Percentiles rank a stretch among this genome's conserved stretches.
Evolutionary conservation across 2,113 vertebrate genomes (phyloP).

Genomic region (Ranitomeya variabilis): DNA sequence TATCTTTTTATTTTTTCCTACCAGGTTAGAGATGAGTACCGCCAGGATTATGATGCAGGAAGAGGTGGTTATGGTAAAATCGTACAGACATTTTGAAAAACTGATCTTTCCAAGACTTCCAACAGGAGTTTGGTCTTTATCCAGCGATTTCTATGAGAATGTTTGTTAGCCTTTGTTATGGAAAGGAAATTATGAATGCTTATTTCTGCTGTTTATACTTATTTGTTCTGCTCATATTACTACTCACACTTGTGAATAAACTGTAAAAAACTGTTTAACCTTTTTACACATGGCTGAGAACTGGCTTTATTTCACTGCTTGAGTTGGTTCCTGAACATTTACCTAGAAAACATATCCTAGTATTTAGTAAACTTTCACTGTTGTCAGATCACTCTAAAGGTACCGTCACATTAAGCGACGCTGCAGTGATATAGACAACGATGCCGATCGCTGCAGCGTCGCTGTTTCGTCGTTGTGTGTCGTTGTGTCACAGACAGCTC

Average conservation of each 20-base stretch:
- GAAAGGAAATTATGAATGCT: neutral
- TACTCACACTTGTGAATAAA: constrained; percentile 9
- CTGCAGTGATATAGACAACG: no score
- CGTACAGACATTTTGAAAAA: constrained; percentile 55
- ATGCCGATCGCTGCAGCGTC: no score
- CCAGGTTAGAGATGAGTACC: constrained; percentile 84
- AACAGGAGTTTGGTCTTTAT: neutral
- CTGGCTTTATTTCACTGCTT: neutral
- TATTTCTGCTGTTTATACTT: neutral
- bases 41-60: constrained; percentile 82
- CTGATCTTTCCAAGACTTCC: neutral
- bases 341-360: no score
- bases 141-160: neutral
- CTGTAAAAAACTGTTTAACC: neutral
- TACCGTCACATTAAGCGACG: no score
- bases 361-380: no score
- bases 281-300: neutral
- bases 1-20: constrained; percentile 19
- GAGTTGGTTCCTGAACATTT: no score
- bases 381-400: no score
- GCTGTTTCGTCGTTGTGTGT: no score
- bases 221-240: neutral
- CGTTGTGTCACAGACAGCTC: no score
- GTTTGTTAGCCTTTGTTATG: neutral
- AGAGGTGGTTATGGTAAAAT: constrained; percentile 85